These are phyloP conservation scores for Drosophila borealis DNA, from an alignment of 2,888 invertebrate genomes.

Conservation along the genomic window DNA sequence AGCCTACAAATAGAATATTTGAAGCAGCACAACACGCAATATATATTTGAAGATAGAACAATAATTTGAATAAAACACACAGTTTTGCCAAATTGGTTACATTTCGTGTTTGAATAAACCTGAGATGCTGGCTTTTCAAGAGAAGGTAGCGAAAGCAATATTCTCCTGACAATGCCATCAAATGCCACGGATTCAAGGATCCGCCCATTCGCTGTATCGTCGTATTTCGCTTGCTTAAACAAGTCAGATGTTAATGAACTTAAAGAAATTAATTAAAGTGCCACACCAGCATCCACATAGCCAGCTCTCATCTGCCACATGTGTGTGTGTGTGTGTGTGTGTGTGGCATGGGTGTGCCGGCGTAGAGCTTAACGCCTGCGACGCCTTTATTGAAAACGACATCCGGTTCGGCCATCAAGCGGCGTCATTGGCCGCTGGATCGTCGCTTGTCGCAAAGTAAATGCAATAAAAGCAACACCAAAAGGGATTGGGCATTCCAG, in stretches of 20 bases:
- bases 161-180: slow-evolving; percentile 53
- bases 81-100: not conserved
- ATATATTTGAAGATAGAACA: not conserved
- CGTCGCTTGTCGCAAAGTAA: slow-evolving; percentile 54
- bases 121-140: slow-evolving; percentile 16
- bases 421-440: slow-evolving; percentile 50
- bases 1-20: too few relatives aligned
- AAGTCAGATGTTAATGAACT: slow-evolving; percentile 80
- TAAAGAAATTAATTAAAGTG: slow-evolving; percentile 81
- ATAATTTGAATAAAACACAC: not conserved
- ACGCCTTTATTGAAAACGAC: slow-evolving; percentile 77
- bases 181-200: slow-evolving; percentile 10
- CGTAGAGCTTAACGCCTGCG: slow-evolving; percentile 66
- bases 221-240: slow-evolving; percentile 56
- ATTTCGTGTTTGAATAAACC: slow-evolving; percentile 9
- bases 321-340: slow-evolving; percentile 16
- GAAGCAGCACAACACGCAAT: not conserved
- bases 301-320: slow-evolving; percentile 24
- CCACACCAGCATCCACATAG: slow-evolving; percentile 32
- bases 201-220: slow-evolving; percentile 62
- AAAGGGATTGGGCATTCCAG: slow-evolving; percentile 33
- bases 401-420: slow-evolving; percentile 69
- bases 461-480: slow-evolving; percentile 74
- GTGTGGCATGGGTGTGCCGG: slow-evolving; percentile 12
- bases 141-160: slow-evolving; percentile 41